Evolutionary conservation across 1,140 invertebrate species (phyloP).

Genomic region (Aphelenchoides besseyi): DNA sequence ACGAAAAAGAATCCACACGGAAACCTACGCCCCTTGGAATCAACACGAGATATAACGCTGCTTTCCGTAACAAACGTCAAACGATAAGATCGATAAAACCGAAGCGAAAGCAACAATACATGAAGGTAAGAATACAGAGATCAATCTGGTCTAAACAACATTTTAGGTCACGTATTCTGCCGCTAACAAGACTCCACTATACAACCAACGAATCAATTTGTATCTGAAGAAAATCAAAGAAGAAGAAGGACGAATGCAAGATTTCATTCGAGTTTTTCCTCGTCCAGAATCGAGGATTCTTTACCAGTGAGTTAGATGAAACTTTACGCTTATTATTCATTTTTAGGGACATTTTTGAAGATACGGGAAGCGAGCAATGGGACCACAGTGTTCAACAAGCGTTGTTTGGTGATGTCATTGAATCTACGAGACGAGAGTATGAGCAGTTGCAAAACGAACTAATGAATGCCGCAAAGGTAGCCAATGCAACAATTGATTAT

Average conservation of each 20-base stretch:
- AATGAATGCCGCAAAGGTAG: conserved; percentile 32
- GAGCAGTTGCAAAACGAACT: conserved; percentile 35
- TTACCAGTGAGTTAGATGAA: not conserved
- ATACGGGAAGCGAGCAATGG: conserved; percentile 44
- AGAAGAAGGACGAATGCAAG: conserved; percentile 78
- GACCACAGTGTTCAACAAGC: conserved; percentile 37
- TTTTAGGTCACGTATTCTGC: not conserved
- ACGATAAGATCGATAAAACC: not conserved
- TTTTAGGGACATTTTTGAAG: conserved; percentile 48
- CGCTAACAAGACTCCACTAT: too few species aligned
- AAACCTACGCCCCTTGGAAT: not conserved
- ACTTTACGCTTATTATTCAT: conserved; percentile 12
- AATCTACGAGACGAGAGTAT: conserved; percentile 33
- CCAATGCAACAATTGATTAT: not conserved
- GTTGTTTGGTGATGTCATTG: conserved; percentile 6
- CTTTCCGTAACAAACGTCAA: not conserved
- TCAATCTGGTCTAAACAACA: too few species aligned
- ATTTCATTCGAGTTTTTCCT: conserved; percentile 87
- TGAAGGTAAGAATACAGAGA: conserved; percentile 7
- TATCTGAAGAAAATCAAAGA: conserved; percentile 71
- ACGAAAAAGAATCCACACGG: not conserved
- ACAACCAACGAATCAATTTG: conserved; percentile 8
- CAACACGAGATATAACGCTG: not conserved
- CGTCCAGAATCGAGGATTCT: conserved; percentile 71
- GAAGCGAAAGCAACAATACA: conserved; percentile 7